These are phyloP conservation scores for Gobionotothen gibberifrons DNA, from an alignment of 2,797 vertebrate genomes.

Conservation along the genomic window DNA sequence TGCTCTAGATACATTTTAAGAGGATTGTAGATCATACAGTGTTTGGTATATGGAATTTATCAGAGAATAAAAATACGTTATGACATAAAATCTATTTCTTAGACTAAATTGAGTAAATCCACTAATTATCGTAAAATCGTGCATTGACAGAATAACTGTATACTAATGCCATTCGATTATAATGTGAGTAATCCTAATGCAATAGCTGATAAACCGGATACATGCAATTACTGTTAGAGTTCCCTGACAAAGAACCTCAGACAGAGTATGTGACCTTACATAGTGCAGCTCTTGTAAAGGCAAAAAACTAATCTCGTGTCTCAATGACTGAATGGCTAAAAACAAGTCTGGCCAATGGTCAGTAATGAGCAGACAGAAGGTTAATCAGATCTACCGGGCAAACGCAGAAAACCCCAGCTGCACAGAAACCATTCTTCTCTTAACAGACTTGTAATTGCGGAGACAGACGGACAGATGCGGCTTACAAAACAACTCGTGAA, in stretches of 20 bases:
- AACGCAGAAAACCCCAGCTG: constrained; percentile 77
- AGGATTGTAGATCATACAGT: background rate
- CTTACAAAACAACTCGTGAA: constrained; percentile 78
- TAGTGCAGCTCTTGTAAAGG: constrained; percentile 65
- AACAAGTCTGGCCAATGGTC: constrained; percentile 75
- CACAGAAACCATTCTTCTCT: constrained; percentile 81
- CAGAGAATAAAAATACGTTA: constrained; percentile 1
- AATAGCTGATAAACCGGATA: constrained; percentile 41
- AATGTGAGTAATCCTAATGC: constrained; percentile 25
- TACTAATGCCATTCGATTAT: constrained; percentile 13
- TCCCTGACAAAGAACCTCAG: constrained; percentile 53
- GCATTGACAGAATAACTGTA: too few species aligned
- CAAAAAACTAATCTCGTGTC: constrained; percentile 60
- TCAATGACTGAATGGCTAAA: constrained; percentile 53
- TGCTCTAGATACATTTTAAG: constrained; percentile 22
- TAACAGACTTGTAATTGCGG: constrained; percentile 79
- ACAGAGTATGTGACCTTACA: constrained; percentile 37
- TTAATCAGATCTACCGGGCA: constrained; percentile 82
- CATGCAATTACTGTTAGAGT: constrained; percentile 46
- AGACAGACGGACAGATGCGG: constrained; percentile 78
- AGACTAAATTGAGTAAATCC: constrained; percentile 2
- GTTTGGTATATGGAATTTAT: constrained; percentile 3
- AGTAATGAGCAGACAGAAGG: constrained; percentile 78
- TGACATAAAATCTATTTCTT: background rate
- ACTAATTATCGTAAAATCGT: background rate